Evolutionary conservation across 2,888 invertebrate genomes (phyloP).

Genomic region (Chironomus riparius): DNA sequence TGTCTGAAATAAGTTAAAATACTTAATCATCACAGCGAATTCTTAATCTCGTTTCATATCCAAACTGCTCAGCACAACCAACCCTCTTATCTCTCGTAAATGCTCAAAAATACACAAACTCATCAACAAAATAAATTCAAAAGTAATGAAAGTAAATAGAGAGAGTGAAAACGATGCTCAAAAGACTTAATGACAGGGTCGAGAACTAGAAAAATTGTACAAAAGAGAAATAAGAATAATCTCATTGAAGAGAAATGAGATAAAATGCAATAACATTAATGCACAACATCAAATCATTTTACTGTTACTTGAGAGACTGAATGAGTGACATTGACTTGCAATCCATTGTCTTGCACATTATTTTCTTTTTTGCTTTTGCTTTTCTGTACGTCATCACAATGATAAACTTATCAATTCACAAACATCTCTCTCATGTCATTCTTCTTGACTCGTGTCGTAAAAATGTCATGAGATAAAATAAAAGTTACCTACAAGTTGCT

Average conservation of each 20-base stretch:
- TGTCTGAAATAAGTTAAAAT: no score
- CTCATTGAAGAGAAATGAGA: not conserved
- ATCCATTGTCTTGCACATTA: not conserved
- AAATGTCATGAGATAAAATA: not conserved
- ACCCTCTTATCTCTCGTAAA: not conserved
- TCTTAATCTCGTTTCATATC: no score
- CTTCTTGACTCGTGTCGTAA: not conserved
- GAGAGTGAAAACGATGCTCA: no score
- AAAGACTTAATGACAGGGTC: no score
- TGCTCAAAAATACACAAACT: not conserved
- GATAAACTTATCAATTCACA: slow-evolving; percentile 2
- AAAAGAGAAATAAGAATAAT: not conserved
- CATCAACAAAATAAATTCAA: not conserved
- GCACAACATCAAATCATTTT: not conserved
- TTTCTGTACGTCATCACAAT: not conserved
- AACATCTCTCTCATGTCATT: not conserved
- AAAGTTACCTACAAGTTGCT: not conserved
- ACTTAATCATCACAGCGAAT: no score
- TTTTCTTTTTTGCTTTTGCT: not conserved
- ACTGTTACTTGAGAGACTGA: not conserved
- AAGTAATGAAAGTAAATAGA: no score
- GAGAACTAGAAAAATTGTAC: not conserved
- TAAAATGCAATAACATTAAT: not conserved
- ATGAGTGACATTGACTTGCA: not conserved
- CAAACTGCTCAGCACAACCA: not conserved